Evolutionary conservation across 2,888 invertebrate genomes (phyloP), one percentile per base, ranked within the genome.

Genomic region (Xanthorhoe designata): DNA sequence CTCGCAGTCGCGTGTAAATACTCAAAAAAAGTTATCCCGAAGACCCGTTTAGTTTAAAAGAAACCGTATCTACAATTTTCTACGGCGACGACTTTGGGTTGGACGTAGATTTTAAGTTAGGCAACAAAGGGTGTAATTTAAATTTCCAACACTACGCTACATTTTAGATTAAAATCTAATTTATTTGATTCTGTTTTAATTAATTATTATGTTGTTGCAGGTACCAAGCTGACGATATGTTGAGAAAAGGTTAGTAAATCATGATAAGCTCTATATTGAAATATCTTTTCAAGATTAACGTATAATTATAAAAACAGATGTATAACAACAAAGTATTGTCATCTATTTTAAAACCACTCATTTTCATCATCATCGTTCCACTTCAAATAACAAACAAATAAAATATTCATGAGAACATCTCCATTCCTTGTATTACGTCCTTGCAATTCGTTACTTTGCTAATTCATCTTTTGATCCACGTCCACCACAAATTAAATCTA

Each of bases 171-270:
- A 3, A 13, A 3, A 4, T 13, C 38, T 13, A 13, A 13, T 38
- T 38, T 10, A 7, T 10, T 38, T 10, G 0, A 13, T 4, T 13
- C 13, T 10, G 4, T 13, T 52, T 65, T 69, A 69, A 73, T 71
- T 45, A n/a, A 65, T 17, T 29, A 68, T 70, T 74, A 56, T 75
- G 73, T 87, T 86, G 85, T 91, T 92, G 38, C 92, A 92, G 92
- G 88, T 84, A 82, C 86, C 84, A 87, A 72, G 79, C 82, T 75
- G 85, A 83, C 80, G 86, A 73, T 80, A 92, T 88, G 91, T 81
- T 89, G 81, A 88, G 80, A 81, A 85, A 86, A 88, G 91, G 92
- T 92, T 78, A 79, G 87, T 83, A 49, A n/a, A 17, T 47, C 47
- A 15, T 15, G 3, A n/a, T 47, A 1, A 47, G 17, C 13, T 13